These are phyloP conservation scores for Lepidurus couesii DNA, from an alignment of 1,140 invertebrate species.

Conservation along the genomic window DNA sequence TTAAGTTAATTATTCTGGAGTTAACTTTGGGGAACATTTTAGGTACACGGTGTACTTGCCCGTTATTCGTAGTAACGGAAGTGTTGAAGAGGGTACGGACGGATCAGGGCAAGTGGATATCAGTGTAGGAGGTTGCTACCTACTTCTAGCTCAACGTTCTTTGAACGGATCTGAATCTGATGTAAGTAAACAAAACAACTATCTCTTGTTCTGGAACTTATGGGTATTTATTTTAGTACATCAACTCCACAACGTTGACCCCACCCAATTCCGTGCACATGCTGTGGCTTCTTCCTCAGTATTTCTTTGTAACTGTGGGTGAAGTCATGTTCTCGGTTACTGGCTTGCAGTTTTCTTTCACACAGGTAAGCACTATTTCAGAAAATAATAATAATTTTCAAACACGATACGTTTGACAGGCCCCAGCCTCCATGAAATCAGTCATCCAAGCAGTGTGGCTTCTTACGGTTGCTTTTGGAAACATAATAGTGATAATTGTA, in stretches of 20 bases:
- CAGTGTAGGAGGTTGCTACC: conserved; percentile 26
- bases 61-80: conserved; percentile 30
- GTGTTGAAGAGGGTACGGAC: conserved; percentile 24
- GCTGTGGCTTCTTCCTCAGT: conserved; percentile 78
- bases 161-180: conserved; percentile 21
- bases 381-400: not conserved
- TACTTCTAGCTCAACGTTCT: conserved; percentile 28
- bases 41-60: conserved; percentile 32
- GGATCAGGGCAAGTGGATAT: conserved; percentile 5
- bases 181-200: not conserved
- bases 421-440: conserved; percentile 86
- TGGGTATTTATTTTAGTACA: conserved; percentile 25
- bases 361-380: conserved; percentile 49
- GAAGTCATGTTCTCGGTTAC: conserved; percentile 87
- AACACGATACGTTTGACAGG: conserved; percentile 52
- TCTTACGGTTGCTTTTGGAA: conserved; percentile 82
- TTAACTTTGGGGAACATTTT: not conserved
- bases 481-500: conserved; percentile 81
- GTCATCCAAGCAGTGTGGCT: conserved; percentile 84
- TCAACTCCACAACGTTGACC: conserved; percentile 47
- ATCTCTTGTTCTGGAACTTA: not conserved
- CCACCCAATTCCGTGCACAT: conserved; percentile 67
- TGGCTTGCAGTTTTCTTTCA: conserved; percentile 85
- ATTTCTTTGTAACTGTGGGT: conserved; percentile 74
- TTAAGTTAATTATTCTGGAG: not conserved